Conservation (phyloP, 2,797 vertebrate genomes). For the Gobio occitaniae region DNA sequence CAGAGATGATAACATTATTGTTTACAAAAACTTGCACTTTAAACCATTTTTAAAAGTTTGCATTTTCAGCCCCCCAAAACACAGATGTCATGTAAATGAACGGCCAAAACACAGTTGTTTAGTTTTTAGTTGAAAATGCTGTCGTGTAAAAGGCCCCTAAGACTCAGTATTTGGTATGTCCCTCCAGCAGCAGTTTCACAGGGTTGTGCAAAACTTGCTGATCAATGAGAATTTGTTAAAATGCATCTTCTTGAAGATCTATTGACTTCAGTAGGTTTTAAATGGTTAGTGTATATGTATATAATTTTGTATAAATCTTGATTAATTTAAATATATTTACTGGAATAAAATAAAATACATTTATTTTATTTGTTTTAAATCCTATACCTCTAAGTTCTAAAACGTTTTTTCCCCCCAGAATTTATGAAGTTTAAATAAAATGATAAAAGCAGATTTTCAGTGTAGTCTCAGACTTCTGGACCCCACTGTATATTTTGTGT, state of each 20-base stretch:
- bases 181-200: neutral
- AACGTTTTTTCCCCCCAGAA: neutral
- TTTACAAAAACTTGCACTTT: neutral
- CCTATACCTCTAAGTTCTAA: neutral
- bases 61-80: neutral
- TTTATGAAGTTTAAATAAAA: neutral
- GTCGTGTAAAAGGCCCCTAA: neutral
- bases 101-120: neutral
- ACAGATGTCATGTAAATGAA: neutral
- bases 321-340: neutral
- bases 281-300: no score
- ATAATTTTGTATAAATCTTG: neutral
- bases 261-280: neutral
- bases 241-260: neutral
- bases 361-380: neutral
- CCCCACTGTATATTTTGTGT: neutral
- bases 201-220: neutral
- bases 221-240: neutral
- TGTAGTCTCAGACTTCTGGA: conserved; percentile 16
- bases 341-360: neutral
- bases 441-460: no score
- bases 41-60: neutral
- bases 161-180: neutral
- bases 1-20: neutral
- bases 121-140: neutral